Percentiles rank a stretch among this genome's conserved stretches.
phyloP scores from a whole-genome alignment of 1,140 invertebrate genomes.

The Antheraea mylitta region DNA sequence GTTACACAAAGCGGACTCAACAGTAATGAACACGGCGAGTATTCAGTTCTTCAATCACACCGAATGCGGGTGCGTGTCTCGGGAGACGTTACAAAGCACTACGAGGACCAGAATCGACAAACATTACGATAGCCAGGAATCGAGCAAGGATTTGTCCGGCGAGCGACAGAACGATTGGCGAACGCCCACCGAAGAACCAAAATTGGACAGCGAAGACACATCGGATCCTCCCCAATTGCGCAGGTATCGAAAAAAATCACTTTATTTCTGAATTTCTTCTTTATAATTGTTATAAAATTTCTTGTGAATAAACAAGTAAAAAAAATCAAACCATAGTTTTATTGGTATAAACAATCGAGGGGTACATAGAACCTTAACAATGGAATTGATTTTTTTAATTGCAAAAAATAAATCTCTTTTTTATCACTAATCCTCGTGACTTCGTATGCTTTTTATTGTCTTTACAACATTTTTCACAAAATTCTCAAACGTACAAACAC shows the following conservation, averaged over 20 bases:
- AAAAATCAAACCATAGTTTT: no score
- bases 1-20: conserved; percentile 78
- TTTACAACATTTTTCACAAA: no score
- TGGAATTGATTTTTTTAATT: no score
- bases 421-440: no score
- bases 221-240: conserved; percentile 48
- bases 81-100: conserved; percentile 50
- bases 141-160: conserved; percentile 6
- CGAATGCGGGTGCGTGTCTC: conserved; percentile 83
- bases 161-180: conserved; percentile 47
- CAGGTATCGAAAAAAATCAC: conserved; percentile 34
- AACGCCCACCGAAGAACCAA: conserved; percentile 45
- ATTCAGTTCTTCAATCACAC: conserved; percentile 88
- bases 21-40: conserved; percentile 78
- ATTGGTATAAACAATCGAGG: no score
- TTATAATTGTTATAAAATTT: background rate
- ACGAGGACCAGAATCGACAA: conserved; percentile 27
- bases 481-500: no score
- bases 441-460: no score
- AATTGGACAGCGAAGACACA: conserved; percentile 40
- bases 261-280: background rate
- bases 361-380: no score
- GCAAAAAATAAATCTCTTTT: no score
- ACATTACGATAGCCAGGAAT: conserved; percentile 12
- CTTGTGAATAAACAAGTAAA: no score